Evolutionary conservation across 2,888 invertebrate genomes (phyloP).

Genomic region (Caenorhabditis angaria): DNA sequence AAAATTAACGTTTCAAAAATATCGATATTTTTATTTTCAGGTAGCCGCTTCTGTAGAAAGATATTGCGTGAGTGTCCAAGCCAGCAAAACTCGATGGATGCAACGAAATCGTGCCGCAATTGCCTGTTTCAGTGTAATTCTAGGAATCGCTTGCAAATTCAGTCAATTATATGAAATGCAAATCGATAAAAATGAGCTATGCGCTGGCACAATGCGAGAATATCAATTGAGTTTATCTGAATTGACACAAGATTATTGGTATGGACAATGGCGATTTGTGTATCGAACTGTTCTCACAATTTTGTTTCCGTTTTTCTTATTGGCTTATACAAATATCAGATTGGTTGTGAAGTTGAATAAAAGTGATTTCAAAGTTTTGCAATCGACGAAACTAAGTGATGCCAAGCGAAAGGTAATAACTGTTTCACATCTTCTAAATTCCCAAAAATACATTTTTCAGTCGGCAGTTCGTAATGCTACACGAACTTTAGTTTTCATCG

Average conservation of each 20-base stretch:
- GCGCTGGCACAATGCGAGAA: constrained; percentile 63
- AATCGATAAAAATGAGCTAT: constrained; percentile 42
- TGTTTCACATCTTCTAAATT: not conserved
- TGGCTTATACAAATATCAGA: constrained; percentile 60
- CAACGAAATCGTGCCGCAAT: constrained; percentile 53
- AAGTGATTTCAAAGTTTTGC: constrained; percentile 52
- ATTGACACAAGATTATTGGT: constrained; percentile 51
- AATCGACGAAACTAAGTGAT: constrained; percentile 53
- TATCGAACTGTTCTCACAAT: constrained; percentile 65
- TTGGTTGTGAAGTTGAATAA: constrained; percentile 55
- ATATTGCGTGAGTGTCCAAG: constrained; percentile 57
- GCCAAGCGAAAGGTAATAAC: constrained; percentile 47
- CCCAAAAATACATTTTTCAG: constrained; percentile 35
- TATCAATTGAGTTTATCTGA: constrained; percentile 51
- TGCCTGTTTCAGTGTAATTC: constrained; percentile 52
- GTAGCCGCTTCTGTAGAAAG: constrained; percentile 65
- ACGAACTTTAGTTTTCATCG: constrained; percentile 61
- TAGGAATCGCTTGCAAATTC: constrained; percentile 64
- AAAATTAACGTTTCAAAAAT: not conserved
- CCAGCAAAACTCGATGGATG: constrained; percentile 43
- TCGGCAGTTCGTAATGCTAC: constrained; percentile 63
- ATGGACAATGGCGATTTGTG: constrained; percentile 48
- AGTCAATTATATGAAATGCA: constrained; percentile 59
- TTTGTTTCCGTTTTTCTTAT: constrained; percentile 62
- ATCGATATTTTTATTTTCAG: constrained; percentile 8